Conservation (phyloP, 2,797 vertebrate species). For the Chromobotia macracanthus region DNA sequence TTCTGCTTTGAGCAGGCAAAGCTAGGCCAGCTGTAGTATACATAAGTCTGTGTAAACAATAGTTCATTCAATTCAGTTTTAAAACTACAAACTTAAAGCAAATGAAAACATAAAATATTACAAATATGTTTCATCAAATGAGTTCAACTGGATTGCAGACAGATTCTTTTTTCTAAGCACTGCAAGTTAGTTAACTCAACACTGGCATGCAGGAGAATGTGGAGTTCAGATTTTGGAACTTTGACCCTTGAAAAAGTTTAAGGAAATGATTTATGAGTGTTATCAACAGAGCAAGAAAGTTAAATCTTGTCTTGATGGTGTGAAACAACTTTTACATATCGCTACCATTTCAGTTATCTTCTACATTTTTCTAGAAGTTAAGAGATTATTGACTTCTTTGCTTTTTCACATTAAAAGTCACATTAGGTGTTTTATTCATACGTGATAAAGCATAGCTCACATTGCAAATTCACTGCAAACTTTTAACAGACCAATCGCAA, state of each 20-base stretch:
- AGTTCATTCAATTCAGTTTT: background rate
- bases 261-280: conserved; percentile 1
- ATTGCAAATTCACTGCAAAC: background rate
- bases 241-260: conserved; percentile 23
- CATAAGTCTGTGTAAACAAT: background rate
- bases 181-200: background rate
- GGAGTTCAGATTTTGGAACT: background rate
- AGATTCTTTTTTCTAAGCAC: background rate
- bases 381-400: background rate
- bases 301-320: background rate
- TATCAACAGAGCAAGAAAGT: background rate
- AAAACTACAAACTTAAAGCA: conserved; percentile 1
- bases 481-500: background rate
- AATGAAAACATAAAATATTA: conserved; percentile 11
- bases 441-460: background rate
- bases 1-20: too few relatives aligned
- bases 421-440: too few relatives aligned
- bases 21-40: background rate
- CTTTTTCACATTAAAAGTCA: too few relatives aligned
- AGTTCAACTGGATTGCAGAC: background rate
- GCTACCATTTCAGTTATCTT: too few relatives aligned
- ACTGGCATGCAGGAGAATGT: conserved; percentile 54
- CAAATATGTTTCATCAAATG: background rate
- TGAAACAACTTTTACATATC: conserved; percentile 22
- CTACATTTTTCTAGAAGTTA: background rate